Evolutionary conservation across 2,888 invertebrate genomes (phyloP), one percentile per base, ranked within the genome.

Genomic region (Girardia tigrina): DNA sequence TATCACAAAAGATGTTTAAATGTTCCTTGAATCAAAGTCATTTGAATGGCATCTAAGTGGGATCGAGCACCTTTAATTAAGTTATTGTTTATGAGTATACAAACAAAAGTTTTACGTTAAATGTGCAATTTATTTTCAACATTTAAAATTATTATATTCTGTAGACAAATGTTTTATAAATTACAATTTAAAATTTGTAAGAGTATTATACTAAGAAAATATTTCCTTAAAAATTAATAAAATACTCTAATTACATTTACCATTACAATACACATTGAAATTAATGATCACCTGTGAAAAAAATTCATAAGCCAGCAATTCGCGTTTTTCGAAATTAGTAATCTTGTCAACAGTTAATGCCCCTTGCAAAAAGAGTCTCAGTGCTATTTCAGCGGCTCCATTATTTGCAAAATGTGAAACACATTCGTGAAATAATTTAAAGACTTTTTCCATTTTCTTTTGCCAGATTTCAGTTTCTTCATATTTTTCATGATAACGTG

Each of bases 281-380:
- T 23, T 23, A 42, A 23, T 20, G 6, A 6, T 16, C 26, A 73
- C 29, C 71, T 90, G 90, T 26, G 95, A 94, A 84, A 98, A 89
- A 82, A 93, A 99, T 85, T 99, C 98, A 85, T 99, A 99, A 0
- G 95, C 95, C 0, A 97, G 91, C 8, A 93, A 91, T 85, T 97
- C 95, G 83, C 92, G 91, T 82, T 94, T 93, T 77, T 92, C 90
- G 85, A 95, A 97, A 14, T 79, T 26, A 6, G 89, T 89, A 75
- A 94, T 92, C 84, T 91, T 90, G 75, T 91, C 91, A 77, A 93
- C 91, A 0, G 93, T 91, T 71, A 95, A 86, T 0, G 95, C 95
- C 0, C 95, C 97, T 86, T 97, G 94, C 0, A 98, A 88, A 85
- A 94, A 98, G 74, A 98, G 85, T 78, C 97, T 88, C 56, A 98